Conservation (phyloP, 2,888 invertebrate species). For the Pristionchus mayeri region DNA sequence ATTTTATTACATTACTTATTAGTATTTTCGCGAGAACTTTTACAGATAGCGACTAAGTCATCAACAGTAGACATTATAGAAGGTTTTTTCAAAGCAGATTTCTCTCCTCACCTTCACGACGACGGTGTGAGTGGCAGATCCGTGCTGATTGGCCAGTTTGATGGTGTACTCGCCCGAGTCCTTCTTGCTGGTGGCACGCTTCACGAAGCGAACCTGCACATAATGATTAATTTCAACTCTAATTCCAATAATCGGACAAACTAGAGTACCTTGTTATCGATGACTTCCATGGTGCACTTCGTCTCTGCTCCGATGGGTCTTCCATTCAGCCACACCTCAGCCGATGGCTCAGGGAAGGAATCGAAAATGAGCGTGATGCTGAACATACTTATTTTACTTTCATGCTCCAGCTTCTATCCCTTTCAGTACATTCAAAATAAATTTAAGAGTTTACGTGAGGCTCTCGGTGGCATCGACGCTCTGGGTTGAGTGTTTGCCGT, state of each 20-base stretch:
- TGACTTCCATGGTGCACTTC: constrained; percentile 64
- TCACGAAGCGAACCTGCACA: constrained; percentile 58
- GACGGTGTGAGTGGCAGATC: constrained; percentile 64
- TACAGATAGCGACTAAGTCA: too few relatives aligned
- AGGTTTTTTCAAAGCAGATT: neutral
- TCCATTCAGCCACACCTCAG: constrained; percentile 66
- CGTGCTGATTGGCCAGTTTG: constrained; percentile 70
- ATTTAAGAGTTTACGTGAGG: neutral
- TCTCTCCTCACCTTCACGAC: constrained; percentile 57
- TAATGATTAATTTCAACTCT: constrained; percentile 32
- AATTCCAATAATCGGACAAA: neutral
- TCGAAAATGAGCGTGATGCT: constrained; percentile 64
- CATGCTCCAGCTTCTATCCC: constrained; percentile 35
- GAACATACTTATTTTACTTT: constrained; percentile 55
- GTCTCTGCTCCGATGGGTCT: constrained; percentile 66
- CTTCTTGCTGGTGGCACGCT: constrained; percentile 63
- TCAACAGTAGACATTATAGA: too few relatives aligned
- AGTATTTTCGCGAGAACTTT: too few relatives aligned
- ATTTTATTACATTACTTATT: constrained; percentile 1
- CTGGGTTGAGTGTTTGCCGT: constrained; percentile 34
- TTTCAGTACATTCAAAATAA: neutral
- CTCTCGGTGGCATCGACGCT: constrained; percentile 22
- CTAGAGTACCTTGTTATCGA: constrained; percentile 24
- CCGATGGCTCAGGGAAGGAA: constrained; percentile 70
- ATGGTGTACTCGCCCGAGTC: constrained; percentile 74